Conservation (phyloP, 2,113 vertebrate genomes). For the Promerops cafer region DNA sequence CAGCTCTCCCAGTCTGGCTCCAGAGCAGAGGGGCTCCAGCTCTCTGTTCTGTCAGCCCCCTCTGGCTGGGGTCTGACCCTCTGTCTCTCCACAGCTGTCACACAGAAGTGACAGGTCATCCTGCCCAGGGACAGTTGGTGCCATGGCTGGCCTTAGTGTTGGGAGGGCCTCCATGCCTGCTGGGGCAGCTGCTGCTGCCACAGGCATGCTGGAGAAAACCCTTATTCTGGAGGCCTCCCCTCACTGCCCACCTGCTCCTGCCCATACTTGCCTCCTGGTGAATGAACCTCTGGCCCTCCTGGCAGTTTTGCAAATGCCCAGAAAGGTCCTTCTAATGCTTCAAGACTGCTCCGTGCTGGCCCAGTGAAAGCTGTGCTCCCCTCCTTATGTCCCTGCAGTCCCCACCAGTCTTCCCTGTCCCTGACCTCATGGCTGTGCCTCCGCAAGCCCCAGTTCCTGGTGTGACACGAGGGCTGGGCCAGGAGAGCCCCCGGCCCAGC, state of each 20-base stretch:
- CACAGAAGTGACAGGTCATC: not conserved
- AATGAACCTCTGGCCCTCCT: not conserved
- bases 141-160: not conserved
- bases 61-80: not conserved
- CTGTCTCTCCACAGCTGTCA: not conserved
- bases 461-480: not conserved
- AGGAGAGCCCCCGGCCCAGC: not conserved
- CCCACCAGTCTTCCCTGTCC: not conserved
- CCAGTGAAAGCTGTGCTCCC: not conserved
- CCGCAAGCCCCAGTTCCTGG: fast-evolving
- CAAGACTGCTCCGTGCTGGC: fast-evolving
- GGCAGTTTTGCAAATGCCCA: not conserved
- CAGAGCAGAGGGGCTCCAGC: not conserved
- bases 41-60: not conserved
- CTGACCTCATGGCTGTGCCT: not conserved
- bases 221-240: not conserved
- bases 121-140: not conserved
- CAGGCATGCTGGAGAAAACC: not conserved
- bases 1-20: not conserved
- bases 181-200: not conserved
- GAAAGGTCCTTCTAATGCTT: not conserved
- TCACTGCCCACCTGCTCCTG: fast-evolving
- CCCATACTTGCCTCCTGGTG: not conserved
- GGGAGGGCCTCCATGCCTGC: not conserved
- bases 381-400: fast-evolving